These are phyloP conservation scores for Romanomermis culicivorax DNA, from an alignment of 2,888 invertebrate genomes.

Conservation along the genomic window DNA sequence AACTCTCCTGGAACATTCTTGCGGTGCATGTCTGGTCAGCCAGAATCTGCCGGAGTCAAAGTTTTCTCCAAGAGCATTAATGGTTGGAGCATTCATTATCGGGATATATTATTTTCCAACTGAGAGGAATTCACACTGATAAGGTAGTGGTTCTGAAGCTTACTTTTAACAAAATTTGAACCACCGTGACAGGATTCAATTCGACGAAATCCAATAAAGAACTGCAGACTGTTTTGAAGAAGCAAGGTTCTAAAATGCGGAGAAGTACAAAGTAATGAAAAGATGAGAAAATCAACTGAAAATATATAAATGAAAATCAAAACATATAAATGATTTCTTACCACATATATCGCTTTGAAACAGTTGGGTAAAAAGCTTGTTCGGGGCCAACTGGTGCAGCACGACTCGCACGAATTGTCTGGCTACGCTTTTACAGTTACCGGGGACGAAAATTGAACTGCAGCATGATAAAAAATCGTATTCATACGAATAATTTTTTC, in stretches of 20 bases:
- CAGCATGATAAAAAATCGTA: background rate
- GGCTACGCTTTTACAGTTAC: slow-evolving; percentile 80
- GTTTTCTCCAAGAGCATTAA: too few species aligned
- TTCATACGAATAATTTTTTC: background rate
- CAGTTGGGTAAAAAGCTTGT: slow-evolving; percentile 84
- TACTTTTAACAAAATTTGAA: slow-evolving; percentile 72
- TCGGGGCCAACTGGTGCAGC: slow-evolving; percentile 82
- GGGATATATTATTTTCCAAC: too few species aligned
- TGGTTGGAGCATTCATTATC: too few species aligned
- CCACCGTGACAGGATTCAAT: slow-evolving; percentile 73
- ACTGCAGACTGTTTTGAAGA: slow-evolving; percentile 78
- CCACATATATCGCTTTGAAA: slow-evolving; percentile 71
- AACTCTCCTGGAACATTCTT: too few species aligned
- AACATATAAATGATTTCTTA: slow-evolving; percentile 28
- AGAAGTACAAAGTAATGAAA: too few species aligned
- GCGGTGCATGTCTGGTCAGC: too few species aligned
- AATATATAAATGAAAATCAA: background rate
- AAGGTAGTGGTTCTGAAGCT: too few species aligned
- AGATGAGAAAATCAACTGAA: too few species aligned
- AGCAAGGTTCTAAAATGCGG: slow-evolving; percentile 40
- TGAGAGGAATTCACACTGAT: too few species aligned
- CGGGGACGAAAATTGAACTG: slow-evolving; percentile 61
- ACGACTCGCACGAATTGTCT: slow-evolving; percentile 89
- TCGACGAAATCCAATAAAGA: slow-evolving; percentile 87
- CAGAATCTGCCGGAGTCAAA: too few species aligned